These are phyloP conservation scores for Sanderia malayensis DNA, from an alignment of 30 jellyfish, hydroid and myxozoan genomes.

Conservation along the genomic window DNA sequence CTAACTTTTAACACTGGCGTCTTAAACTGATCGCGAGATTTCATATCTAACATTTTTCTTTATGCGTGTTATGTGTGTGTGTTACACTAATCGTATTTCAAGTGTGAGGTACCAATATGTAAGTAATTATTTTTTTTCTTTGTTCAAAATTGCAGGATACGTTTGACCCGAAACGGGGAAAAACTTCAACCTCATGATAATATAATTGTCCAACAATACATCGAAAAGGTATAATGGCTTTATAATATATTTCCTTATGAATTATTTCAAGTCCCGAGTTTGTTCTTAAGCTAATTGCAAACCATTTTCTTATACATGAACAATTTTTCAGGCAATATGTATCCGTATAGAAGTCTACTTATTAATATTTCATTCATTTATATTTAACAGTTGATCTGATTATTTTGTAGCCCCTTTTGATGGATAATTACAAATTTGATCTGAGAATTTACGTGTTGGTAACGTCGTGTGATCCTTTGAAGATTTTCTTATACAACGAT, in stretches of 20 bases:
- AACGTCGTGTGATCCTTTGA: slow-evolving; percentile 75
- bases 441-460: slow-evolving; percentile 76
- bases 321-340: too few species aligned
- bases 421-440: slow-evolving; percentile 84
- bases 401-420: slow-evolving; percentile 62
- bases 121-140: neutral
- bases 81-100: too few species aligned
- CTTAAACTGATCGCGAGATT: too few species aligned
- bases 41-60: too few species aligned
- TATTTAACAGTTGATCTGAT: too few species aligned
- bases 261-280: neutral
- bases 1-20: too few species aligned
- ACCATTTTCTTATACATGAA: neutral
- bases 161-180: slow-evolving; percentile 68
- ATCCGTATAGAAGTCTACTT: too few species aligned
- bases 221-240: slow-evolving; percentile 60
- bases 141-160: slow-evolving; percentile 32
- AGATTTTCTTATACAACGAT: slow-evolving; percentile 60
- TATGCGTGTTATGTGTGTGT: too few species aligned
- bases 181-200: slow-evolving; percentile 62
- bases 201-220: slow-evolving; percentile 69
- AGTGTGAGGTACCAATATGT: too few species aligned
- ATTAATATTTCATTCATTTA: too few species aligned
- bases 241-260: neutral
- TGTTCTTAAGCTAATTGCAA: too few species aligned